Percentiles rank a stretch among this genome's conserved stretches.
These are phyloP conservation scores for Eupithecia pulchellata DNA, from an alignment of 2,888 invertebrate genomes.

Conservation along the genomic window DNA sequence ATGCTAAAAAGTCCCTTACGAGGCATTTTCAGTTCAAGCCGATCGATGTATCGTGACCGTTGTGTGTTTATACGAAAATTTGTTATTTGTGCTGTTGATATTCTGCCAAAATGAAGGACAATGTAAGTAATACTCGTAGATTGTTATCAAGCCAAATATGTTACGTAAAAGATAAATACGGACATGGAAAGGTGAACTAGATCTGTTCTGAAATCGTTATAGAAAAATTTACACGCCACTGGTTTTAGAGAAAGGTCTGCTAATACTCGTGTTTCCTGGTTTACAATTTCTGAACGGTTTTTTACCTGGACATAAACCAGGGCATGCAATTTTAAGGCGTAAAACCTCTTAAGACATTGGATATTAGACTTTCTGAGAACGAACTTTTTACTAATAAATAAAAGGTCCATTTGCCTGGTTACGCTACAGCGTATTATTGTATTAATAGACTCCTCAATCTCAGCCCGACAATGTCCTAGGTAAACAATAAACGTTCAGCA, in stretches of 20 bases:
- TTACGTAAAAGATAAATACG: slow-evolving; percentile 20
- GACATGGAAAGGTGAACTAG: not conserved
- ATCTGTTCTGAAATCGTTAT: not conserved
- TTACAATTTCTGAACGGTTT: not conserved
- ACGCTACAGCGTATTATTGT: no score
- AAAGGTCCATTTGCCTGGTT: no score
- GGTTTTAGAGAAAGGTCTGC: not conserved
- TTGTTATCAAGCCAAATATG: slow-evolving; percentile 19
- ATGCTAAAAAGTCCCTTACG: slow-evolving; percentile 7
- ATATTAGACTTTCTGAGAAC: no score
- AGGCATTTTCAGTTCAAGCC: slow-evolving; percentile 2
- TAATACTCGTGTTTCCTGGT: not conserved
- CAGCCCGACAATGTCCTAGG: no score
- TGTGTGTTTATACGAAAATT: not conserved
- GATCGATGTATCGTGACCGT: not conserved
- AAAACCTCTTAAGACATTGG: no score
- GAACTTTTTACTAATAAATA: no score
- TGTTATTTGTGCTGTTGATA: slow-evolving; percentile 23
- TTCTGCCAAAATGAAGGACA: slow-evolving; percentile 37
- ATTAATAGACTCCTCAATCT: no score
- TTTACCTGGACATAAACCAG: no score
- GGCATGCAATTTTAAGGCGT: no score
- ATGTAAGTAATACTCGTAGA: slow-evolving; percentile 21
- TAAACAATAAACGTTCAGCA: no score
- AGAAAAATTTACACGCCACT: not conserved